Evolutionary conservation across 2,797 vertebrate genomes (phyloP), one percentile per base, ranked within the genome.

Genomic region (Sebastes vulpes): DNA sequence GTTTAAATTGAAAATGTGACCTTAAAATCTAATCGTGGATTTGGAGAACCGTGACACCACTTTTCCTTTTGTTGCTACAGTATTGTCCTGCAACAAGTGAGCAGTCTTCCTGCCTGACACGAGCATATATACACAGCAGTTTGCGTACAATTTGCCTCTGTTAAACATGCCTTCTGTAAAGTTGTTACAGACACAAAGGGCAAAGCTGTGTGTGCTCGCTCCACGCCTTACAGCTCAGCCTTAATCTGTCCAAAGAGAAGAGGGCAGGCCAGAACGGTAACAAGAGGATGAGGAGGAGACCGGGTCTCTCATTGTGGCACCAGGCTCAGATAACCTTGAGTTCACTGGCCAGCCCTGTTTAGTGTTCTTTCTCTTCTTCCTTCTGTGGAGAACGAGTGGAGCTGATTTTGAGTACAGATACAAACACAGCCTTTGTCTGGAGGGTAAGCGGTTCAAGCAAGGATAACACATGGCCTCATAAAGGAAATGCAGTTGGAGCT

Each of bases 291-390:
- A 46, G 42, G 42, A 46, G 42, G 42, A 46, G 63, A 58, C 77
- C 31, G 35, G 35, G 69, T 50, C 74, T 81, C 83, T 75, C 60
- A 82, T 70, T 75, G 83, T 80, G 75, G 59, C 85, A 79, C 74
- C 67, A 29, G 65, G 48, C 88, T 90, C 85, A 42, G 81, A 89
- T 92, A 90, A 91, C 85, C 89, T 82, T 77, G 72, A 82, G 77
- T 81, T 82, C 80, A 83, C 57, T 57, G 65, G 61, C 58, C 50
- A 68, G 29, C 28, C 68, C 58, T 25, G 42, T 35, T 65, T 61
- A 20, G 21, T 69, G 38, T 50, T 32, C 14, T 46, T 20, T 23
- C 26, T 38, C 29, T 56, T 28, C 28, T 54, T 38, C 20, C 57
- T 69, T 67, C 63, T 82, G 77, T 59, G 60, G 42, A 73, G 77